Evolutionary conservation across 1,140 invertebrate species (phyloP).

Genomic region (Aricia agestis): DNA sequence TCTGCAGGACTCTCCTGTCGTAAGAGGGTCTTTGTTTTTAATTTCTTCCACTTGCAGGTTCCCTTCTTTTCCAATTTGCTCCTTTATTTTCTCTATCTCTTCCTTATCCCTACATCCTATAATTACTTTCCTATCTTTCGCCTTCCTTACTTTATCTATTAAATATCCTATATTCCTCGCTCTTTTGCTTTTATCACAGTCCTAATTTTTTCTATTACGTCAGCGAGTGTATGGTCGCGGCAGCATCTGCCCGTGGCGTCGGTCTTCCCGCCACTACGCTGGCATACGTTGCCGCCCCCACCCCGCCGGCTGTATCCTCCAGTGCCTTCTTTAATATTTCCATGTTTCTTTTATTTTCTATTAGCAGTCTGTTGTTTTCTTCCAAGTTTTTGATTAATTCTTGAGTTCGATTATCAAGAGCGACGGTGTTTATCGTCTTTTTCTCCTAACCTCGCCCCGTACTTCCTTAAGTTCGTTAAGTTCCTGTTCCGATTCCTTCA

Average conservation of each 20-base stretch:
- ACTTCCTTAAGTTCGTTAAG: not conserved
- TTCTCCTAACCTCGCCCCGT: not conserved
- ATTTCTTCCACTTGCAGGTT: conserved; percentile 25
- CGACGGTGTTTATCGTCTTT: too few species aligned
- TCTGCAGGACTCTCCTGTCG: conserved; percentile 22
- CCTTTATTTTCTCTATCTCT: conserved; percentile 23
- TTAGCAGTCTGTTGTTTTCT: conserved; percentile 15
- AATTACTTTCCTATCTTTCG: conserved; percentile 30
- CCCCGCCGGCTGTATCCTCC: not conserved
- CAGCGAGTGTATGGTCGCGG: conserved; percentile 16
- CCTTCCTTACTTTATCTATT: conserved; percentile 27
- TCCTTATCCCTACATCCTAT: conserved; percentile 25
- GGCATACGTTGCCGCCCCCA: conserved; percentile 10
- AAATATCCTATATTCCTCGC: conserved; percentile 20
- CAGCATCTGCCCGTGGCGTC: not conserved
- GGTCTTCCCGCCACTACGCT: not conserved
- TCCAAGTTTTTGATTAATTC: conserved; percentile 16
- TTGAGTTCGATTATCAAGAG: not conserved
- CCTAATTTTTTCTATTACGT: conserved; percentile 22
- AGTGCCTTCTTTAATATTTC: conserved; percentile 16
- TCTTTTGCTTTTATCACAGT: conserved; percentile 25
- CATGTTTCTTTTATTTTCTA: conserved; percentile 21
- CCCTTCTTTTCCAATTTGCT: conserved; percentile 14
- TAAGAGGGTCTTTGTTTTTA: conserved; percentile 31
- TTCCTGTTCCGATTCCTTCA: conserved; percentile 3